These are phyloP conservation scores for Microcebus jonahi DNA, from an alignment of 2,113 vertebrate species.

Conservation along the genomic window DNA sequence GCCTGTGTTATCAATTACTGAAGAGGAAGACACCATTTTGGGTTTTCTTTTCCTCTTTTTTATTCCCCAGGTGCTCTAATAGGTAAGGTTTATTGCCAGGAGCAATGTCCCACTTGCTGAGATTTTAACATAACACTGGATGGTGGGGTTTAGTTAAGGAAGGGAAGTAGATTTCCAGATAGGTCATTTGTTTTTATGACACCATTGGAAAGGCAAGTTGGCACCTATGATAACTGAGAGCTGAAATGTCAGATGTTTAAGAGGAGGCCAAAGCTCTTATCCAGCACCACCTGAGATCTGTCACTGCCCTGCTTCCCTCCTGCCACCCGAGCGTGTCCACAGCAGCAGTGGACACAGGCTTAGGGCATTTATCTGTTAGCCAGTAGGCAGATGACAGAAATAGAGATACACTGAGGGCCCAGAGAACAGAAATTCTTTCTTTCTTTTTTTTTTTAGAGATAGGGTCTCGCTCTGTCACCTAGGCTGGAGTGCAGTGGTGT, in stretches of 20 bases:
- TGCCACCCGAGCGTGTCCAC: neutral
- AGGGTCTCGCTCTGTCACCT: too few relatives aligned
- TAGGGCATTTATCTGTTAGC: neutral
- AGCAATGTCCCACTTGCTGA: neutral
- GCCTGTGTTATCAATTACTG: neutral
- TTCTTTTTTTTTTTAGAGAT: too few relatives aligned
- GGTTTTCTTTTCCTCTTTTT: neutral
- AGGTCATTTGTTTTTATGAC: neutral
- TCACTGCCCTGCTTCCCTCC: too few relatives aligned
- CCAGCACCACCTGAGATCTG: neutral
- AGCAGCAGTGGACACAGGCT: neutral
- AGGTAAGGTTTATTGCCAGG: neutral
- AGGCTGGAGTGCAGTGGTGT: too few relatives aligned
- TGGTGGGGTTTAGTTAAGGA: neutral
- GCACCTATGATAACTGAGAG: neutral
- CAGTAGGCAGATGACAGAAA: neutral
- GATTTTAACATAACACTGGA: neutral
- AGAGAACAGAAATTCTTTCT: neutral
- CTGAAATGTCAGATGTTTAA: neutral
- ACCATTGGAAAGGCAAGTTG: neutral
- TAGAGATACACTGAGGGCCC: neutral
- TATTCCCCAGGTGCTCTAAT: neutral
- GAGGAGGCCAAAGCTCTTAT: neutral
- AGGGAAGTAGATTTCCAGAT: neutral
- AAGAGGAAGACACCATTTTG: neutral